Percentiles rank a stretch among this genome's conserved stretches.
These are phyloP conservation scores for Anarrhichthys ocellatus DNA, from an alignment of 2,113 vertebrate species.

Conservation along the genomic window DNA sequence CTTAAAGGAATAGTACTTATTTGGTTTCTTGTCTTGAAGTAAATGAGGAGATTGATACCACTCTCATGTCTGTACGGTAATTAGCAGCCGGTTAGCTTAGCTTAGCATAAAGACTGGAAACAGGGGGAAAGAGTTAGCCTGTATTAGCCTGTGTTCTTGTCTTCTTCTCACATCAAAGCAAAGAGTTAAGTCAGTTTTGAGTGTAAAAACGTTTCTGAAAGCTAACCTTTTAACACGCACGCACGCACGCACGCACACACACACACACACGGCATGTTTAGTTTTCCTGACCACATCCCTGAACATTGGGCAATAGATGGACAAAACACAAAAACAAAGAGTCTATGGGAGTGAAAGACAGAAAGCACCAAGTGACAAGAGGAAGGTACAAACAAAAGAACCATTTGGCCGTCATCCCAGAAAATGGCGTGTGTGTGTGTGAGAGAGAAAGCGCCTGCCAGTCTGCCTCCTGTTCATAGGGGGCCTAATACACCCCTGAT, in stretches of 20 bases:
- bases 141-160: neutral
- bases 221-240: neutral
- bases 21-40: neutral
- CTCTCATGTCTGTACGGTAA: neutral
- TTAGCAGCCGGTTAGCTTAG: neutral
- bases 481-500: conserved; percentile 60
- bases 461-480: conserved; percentile 73
- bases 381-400: conserved; percentile 79
- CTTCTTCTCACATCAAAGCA: neutral
- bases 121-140: neutral
- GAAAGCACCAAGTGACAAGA: conserved; percentile 75
- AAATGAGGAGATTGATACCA: neutral
- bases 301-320: conserved; percentile 33
- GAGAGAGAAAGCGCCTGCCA: conserved; percentile 69
- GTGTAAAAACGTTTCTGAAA: neutral
- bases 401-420: conserved; percentile 72
- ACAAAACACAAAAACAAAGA: conserved; percentile 54
- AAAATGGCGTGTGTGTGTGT: conserved; percentile 59
- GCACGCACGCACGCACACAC: neutral
- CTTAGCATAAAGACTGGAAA: neutral
- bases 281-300: conserved; percentile 32
- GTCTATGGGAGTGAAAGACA: conserved; percentile 69
- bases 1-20: neutral
- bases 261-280: neutral
- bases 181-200: neutral